Evolutionary conservation across 2,888 invertebrate genomes (phyloP).

Genomic region (Norana najaformis): DNA sequence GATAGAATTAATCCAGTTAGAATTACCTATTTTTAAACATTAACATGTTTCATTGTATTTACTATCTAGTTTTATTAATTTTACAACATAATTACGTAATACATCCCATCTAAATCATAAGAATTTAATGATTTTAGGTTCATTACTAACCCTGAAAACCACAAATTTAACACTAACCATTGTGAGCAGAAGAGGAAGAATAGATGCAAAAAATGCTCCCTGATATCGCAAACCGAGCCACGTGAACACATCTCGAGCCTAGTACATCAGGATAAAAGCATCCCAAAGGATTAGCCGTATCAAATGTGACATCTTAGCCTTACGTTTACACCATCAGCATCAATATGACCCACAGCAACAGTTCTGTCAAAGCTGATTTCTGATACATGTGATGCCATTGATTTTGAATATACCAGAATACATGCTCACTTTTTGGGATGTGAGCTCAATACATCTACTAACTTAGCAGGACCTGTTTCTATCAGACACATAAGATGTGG

Average conservation of each 20-base stretch:
- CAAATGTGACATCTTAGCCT: no score
- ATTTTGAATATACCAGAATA: background rate
- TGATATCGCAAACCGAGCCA: conserved; percentile 74
- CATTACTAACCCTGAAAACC: no score
- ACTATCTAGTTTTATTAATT: background rate
- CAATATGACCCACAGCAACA: background rate
- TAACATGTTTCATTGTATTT: background rate
- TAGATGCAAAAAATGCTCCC: conserved; percentile 75
- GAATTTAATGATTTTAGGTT: background rate
- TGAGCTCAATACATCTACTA: background rate
- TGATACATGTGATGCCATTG: background rate
- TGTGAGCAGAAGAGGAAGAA: conserved; percentile 74
- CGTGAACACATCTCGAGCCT: conserved; percentile 54
- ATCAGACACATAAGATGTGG: background rate
- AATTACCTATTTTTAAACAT: background rate
- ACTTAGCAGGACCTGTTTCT: background rate
- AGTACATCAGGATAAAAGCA: conserved; percentile 22
- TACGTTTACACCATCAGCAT: background rate
- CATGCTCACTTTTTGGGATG: no score
- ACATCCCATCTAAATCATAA: background rate
- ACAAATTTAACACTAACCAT: conserved; percentile 51
- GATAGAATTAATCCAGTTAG: background rate
- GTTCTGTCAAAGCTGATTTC: background rate
- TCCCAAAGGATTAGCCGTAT: background rate
- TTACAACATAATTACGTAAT: background rate